Conservation (phyloP, 2,113 vertebrate species). For the Tetraodon nigroviridis region DNA sequence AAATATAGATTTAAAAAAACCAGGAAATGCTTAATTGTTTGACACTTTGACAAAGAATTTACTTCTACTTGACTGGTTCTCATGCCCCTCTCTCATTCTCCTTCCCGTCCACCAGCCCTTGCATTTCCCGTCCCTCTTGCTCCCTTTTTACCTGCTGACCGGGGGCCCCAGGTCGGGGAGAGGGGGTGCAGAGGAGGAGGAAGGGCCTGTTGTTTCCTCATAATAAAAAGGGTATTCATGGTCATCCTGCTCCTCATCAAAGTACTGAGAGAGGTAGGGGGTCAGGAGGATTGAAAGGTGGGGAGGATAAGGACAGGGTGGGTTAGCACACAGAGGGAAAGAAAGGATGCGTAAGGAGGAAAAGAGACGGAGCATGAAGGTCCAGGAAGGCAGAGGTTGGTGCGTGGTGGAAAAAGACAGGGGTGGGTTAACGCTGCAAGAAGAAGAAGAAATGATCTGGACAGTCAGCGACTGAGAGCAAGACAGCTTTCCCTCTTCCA, state of each 20-base stretch:
- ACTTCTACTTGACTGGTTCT: background rate
- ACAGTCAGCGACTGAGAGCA: constrained; percentile 17
- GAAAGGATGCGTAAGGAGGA: constrained; percentile 23
- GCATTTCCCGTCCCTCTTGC: constrained; percentile 36
- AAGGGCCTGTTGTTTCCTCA: constrained; percentile 65
- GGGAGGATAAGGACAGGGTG: constrained; percentile 9
- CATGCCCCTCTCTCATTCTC: constrained; percentile 26
- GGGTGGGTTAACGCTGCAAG: background rate
- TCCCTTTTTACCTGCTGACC: constrained; percentile 64
- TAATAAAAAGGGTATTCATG: constrained; percentile 75
- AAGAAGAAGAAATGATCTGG: constrained; percentile 5
- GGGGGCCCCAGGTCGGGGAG: constrained; percentile 45
- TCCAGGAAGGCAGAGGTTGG: constrained; percentile 1
- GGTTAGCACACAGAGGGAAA: constrained; percentile 16
- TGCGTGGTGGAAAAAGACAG: constrained; percentile 8
- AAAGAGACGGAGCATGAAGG: constrained; percentile 14
- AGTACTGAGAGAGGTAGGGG: constrained; percentile 64
- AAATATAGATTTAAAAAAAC: background rate
- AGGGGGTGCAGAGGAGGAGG: constrained; percentile 46
- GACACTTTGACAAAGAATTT: background rate
- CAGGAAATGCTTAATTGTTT: background rate
- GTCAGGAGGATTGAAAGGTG: constrained; percentile 32
- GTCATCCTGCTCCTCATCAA: constrained; percentile 76
- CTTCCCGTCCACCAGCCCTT: constrained; percentile 47
- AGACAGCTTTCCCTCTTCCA: constrained; percentile 29